Conservation (phyloP, 2,888 invertebrate genomes). For the Cerastis rubricosa region DNA sequence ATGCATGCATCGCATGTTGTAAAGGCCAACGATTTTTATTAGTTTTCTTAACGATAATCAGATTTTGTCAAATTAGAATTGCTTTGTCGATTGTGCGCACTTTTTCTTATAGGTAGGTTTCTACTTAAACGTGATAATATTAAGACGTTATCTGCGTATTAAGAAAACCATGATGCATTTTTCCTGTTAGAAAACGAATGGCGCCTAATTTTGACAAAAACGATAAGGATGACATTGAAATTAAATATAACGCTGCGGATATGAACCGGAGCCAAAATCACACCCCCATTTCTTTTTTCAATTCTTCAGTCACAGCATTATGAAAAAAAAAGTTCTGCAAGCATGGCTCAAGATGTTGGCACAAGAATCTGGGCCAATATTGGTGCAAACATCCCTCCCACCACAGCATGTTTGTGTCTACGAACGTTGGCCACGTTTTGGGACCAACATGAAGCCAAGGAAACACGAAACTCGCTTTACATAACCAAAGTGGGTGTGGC, state of each 20-base stretch:
- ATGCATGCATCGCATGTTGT: not conserved
- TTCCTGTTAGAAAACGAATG: constrained; percentile 9
- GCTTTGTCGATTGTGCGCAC: constrained; percentile 2
- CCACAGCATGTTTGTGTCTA: not conserved
- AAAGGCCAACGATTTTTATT: not conserved
- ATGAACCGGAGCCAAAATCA: constrained; percentile 34
- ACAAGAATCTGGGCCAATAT: constrained; percentile 1
- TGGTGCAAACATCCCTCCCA: not conserved
- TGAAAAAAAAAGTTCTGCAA: constrained; percentile 2
- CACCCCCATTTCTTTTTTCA: constrained; percentile 32
- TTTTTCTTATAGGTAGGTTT: not conserved
- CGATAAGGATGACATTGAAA: constrained; percentile 31
- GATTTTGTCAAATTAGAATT: constrained; percentile 34
- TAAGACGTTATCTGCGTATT: not conserved
- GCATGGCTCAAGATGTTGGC: not conserved
- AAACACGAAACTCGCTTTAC: constrained; percentile 54
- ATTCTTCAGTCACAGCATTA: constrained; percentile 4
- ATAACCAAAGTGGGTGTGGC: constrained; percentile 67
- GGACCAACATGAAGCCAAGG: constrained; percentile 13
- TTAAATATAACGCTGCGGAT: constrained; percentile 7
- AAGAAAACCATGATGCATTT: not conserved
- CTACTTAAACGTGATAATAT: not conserved
- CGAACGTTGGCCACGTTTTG: constrained; percentile 18
- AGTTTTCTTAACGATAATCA: constrained; percentile 1
- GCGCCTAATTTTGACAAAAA: constrained; percentile 23